Percentiles rank a stretch among this genome's conserved stretches.
Evolutionary conservation across 2,113 vertebrate species (phyloP).

Genomic region (Perca flavescens): DNA sequence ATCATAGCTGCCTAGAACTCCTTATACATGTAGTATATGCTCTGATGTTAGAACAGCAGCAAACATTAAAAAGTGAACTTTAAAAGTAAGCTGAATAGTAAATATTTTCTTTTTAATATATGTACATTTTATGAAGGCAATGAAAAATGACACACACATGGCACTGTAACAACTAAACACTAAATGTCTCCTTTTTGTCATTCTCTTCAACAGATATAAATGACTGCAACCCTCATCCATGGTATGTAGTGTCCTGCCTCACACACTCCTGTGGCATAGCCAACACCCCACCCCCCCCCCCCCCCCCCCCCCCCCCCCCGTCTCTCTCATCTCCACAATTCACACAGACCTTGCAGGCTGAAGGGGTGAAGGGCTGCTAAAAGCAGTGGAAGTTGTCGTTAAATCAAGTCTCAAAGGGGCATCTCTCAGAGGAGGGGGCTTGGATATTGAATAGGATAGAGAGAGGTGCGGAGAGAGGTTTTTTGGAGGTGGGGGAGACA

Average conservation of each 20-base stretch:
- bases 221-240: conserved; percentile 96
- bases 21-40: too few relatives aligned
- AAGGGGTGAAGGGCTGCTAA: conserved; percentile 64
- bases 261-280: conserved; percentile 1
- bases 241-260: conserved; percentile 85
- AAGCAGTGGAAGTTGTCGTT: conserved; percentile 76
- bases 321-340: conserved; percentile 47
- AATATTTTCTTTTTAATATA: neutral
- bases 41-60: neutral
- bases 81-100: neutral
- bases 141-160: neutral
- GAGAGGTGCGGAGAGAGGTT: conserved; percentile 53
- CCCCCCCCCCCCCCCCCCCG: neutral
- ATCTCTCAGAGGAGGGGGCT: conserved; percentile 55
- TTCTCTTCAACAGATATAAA: conserved; percentile 88
- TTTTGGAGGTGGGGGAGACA: conserved; percentile 34
- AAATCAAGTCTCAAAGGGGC: conserved; percentile 79
- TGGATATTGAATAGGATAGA: conserved; percentile 65
- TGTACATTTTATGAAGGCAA: neutral
- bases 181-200: neutral
- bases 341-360: conserved; percentile 48
- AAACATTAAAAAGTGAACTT: neutral
- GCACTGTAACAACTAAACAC: neutral
- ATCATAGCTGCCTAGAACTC: too few relatives aligned
- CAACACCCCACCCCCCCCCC: too few relatives aligned